phyloP scores from a whole-genome alignment of 2,888 invertebrate genomes.

The Caenorhabditis virilis region DNA sequence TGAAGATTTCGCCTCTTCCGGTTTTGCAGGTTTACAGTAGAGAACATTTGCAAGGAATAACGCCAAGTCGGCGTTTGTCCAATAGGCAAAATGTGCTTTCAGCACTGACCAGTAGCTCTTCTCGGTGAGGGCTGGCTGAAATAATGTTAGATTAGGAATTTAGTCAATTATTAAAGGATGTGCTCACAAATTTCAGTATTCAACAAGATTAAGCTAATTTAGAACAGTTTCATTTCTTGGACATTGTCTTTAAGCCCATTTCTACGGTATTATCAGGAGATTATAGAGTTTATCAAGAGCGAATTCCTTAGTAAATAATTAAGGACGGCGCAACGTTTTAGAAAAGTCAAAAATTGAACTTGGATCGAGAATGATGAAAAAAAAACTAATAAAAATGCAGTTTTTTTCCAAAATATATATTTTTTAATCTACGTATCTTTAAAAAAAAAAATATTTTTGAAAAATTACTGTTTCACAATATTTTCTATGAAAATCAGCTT shows the following conservation, averaged over 20 bases:
- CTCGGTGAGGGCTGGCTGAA: conserved; percentile 64
- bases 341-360: neutral
- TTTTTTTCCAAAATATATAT: too few relatives aligned
- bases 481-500: too few relatives aligned
- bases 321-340: too few relatives aligned
- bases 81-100: conserved; percentile 64
- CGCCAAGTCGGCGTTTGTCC: conserved; percentile 61
- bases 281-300: neutral
- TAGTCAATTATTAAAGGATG: neutral
- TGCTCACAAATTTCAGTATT: neutral
- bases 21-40: conserved; percentile 38
- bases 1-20: conserved; percentile 28
- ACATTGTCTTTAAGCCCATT: neutral
- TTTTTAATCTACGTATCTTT: too few relatives aligned
- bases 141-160: neutral
- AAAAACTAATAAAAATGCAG: neutral
- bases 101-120: conserved; percentile 66
- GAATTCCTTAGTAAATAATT: too few relatives aligned
- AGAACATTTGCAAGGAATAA: conserved; percentile 57
- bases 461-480: too few relatives aligned
- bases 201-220: too few relatives aligned
- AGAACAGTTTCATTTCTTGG: too few relatives aligned
- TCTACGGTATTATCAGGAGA: neutral
- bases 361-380: neutral
- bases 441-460: too few relatives aligned